phyloP scores from a whole-genome alignment of 1,140 invertebrate genomes.

The Steinernema khuongi region DNA sequence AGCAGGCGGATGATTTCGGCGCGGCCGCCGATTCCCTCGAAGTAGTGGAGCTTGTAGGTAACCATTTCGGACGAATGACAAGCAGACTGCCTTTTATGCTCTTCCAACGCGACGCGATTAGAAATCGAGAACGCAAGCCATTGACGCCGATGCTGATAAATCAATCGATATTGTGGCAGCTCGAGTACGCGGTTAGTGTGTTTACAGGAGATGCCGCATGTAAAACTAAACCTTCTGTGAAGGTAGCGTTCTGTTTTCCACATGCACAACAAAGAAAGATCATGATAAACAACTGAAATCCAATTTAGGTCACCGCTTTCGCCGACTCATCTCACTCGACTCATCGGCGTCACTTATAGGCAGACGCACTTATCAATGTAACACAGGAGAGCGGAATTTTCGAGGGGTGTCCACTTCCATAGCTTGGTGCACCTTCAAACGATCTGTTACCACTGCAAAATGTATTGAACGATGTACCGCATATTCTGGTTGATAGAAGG shows the following conservation, averaged over 20 bases:
- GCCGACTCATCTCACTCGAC: too few relatives aligned
- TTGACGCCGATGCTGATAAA: too few relatives aligned
- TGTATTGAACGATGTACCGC: background rate
- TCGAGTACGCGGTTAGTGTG: too few relatives aligned
- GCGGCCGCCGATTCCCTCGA: background rate
- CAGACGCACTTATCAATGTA: slow-evolving; percentile 1
- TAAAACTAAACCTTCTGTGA: too few relatives aligned
- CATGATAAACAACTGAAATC: slow-evolving; percentile 14
- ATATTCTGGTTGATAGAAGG: too few relatives aligned
- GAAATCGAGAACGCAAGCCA: too few relatives aligned
- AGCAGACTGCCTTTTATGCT: background rate
- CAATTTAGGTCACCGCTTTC: background rate
- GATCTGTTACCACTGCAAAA: background rate
- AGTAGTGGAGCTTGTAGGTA: slow-evolving; percentile 21
- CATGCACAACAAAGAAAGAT: slow-evolving; percentile 8
- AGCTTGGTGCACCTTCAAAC: too few relatives aligned
- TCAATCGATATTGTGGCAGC: too few relatives aligned
- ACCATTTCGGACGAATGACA: slow-evolving; percentile 14
- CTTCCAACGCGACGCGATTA: background rate
- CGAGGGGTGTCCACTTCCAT: background rate
- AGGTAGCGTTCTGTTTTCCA: too few relatives aligned
- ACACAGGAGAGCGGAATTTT: background rate
- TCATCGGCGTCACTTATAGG: background rate
- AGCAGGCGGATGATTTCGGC: slow-evolving; percentile 19
- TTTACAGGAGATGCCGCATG: too few relatives aligned